Conservation (phyloP, 2,113 vertebrate genomes). For the Symphodus melops region DNA sequence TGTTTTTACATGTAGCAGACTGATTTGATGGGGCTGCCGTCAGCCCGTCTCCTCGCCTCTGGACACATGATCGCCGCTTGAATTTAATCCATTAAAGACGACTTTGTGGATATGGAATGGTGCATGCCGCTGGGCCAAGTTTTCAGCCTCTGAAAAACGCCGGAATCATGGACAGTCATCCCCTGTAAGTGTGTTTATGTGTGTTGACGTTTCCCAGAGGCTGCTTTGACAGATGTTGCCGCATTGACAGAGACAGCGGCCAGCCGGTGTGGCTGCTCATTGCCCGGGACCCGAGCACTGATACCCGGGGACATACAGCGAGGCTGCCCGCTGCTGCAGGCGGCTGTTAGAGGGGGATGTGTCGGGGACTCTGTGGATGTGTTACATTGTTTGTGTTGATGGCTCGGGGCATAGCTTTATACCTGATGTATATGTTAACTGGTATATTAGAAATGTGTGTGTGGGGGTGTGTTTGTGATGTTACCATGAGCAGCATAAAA, state of each 20-base stretch:
- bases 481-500: conserved; percentile 11
- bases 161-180: conserved; percentile 90
- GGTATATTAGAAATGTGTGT: conserved; percentile 23
- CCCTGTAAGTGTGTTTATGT: conserved; percentile 77
- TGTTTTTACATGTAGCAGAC: conserved; percentile 42
- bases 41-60: conserved; percentile 64
- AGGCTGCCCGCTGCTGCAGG: conserved; percentile 20
- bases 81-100: conserved; percentile 55
- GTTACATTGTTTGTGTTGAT: conserved; percentile 34
- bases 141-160: conserved; percentile 84
- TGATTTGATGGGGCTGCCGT: conserved; percentile 54
- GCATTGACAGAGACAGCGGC: conserved; percentile 74
- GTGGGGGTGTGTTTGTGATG: conserved; percentile 61
- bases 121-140: conserved; percentile 86
- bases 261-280: conserved; percentile 56
- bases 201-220: conserved; percentile 68
- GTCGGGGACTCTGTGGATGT: background rate
- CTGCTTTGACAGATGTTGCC: conserved; percentile 75
- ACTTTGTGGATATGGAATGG: conserved; percentile 88
- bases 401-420: background rate
- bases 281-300: conserved; percentile 28
- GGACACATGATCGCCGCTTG: conserved; percentile 56
- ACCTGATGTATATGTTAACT: conserved; percentile 32
- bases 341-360: background rate
- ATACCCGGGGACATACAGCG: conserved; percentile 22